A percentile compares a stretch with the other conserved stretches of the same genome.
Evolutionary conservation across 2,797 vertebrate genomes (phyloP).

Genomic region (Gorsachius magnificus): DNA sequence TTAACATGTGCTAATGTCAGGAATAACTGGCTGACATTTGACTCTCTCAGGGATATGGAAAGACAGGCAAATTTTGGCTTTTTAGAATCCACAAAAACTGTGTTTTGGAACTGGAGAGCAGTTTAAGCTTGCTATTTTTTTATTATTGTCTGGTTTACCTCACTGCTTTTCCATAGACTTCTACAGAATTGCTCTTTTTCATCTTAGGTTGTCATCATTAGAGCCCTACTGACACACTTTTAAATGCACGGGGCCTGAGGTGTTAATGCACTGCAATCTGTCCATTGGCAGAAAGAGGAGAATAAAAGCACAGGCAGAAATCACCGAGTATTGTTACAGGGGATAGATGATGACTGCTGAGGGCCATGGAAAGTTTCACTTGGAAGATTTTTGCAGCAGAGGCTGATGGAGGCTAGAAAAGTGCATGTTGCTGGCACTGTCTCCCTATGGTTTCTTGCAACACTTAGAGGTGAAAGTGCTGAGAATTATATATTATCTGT

Average conservation of each 20-base stretch:
- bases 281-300: neutral
- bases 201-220: neutral
- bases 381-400: neutral
- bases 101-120: neutral
- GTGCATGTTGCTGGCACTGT: neutral
- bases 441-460: neutral
- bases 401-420: neutral
- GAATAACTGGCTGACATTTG: neutral
- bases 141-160: neutral
- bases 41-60: neutral
- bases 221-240: neutral
- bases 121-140: neutral
- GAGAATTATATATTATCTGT: neutral
- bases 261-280: neutral
- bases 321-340: neutral
- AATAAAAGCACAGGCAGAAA: neutral
- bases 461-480: neutral
- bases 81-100: neutral
- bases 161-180: accelerated
- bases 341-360: neutral
- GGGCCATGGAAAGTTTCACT: neutral
- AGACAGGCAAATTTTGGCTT: neutral
- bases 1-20: accelerated
- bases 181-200: neutral
- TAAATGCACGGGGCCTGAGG: neutral